These are phyloP conservation scores for Graphium colonna DNA, from an alignment of 2,888 invertebrate genomes.

Conservation along the genomic window DNA sequence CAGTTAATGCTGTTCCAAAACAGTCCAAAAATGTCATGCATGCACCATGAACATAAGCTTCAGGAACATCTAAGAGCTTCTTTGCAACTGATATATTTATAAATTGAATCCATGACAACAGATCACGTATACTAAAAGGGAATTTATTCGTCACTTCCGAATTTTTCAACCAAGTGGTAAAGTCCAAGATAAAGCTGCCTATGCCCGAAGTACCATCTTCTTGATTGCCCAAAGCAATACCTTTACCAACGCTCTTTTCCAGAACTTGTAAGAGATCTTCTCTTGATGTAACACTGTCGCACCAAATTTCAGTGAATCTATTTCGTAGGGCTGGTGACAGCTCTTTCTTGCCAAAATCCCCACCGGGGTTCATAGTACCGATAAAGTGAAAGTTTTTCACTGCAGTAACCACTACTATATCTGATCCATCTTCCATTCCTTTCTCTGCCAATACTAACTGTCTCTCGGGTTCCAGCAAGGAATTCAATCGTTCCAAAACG, in stretches of 20 bases:
- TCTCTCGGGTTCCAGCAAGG: constrained; percentile 95
- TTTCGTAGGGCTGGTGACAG: constrained; percentile 97
- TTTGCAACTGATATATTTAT: constrained; percentile 83
- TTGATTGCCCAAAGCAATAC: constrained; percentile 76
- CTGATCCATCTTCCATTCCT: constrained; percentile 82
- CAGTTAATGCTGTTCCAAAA: constrained; percentile 90
- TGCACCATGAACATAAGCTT: constrained; percentile 93
- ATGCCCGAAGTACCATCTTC: constrained; percentile 79
- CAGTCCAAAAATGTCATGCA: constrained; percentile 95
- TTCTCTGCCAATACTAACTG: constrained; percentile 95
- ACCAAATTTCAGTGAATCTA: constrained; percentile 99
- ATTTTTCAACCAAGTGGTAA: constrained; percentile 87
- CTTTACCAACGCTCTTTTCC: constrained; percentile 85
- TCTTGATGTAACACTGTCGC: constrained; percentile 86
- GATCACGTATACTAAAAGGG: constrained; percentile 93
- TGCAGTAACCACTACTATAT: constrained; percentile 81
- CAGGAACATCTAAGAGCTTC: constrained; percentile 67
- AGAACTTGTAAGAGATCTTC: constrained; percentile 90
- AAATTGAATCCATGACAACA: constrained; percentile 95
- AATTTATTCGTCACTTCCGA: constrained; percentile 88
- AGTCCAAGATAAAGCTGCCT: constrained; percentile 87
- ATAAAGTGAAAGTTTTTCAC: constrained; percentile 92
- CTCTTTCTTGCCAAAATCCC: constrained; percentile 99
- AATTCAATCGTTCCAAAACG: constrained; percentile 97
- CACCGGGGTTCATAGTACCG: constrained; percentile 99